A percentile compares a stretch with the other conserved stretches of the same genome.
Evolutionary conservation across 2,888 invertebrate species (phyloP).

Genomic region (Tetheella fluctuosa): DNA sequence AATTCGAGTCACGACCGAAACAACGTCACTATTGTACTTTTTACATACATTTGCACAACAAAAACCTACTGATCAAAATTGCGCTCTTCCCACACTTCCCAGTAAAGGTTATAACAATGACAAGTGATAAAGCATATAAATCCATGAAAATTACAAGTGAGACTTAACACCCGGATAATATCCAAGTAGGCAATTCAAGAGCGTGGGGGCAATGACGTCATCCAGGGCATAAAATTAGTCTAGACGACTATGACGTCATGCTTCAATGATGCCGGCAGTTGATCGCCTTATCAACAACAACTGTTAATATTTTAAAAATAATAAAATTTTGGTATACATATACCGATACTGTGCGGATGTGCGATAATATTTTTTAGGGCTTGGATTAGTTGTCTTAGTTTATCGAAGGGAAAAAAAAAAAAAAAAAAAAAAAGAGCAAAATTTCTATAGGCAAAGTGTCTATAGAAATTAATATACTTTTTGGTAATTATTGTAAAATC

Average conservation of each 20-base stretch:
- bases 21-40: neutral
- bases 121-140: neutral
- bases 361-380: no score
- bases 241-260: slow-evolving; percentile 61
- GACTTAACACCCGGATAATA: slow-evolving; percentile 8
- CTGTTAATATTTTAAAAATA: neutral
- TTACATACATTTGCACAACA: neutral
- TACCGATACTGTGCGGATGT: neutral
- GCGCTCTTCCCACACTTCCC: neutral
- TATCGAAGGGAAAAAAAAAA: neutral
- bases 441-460: no score
- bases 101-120: neutral
- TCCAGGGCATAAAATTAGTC: slow-evolving; percentile 53
- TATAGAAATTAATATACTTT: no score
- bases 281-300: slow-evolving; percentile 1
- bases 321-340: neutral
- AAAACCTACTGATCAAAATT: neutral
- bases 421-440: no score
- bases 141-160: slow-evolving; percentile 6
- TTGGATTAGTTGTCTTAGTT: neutral
- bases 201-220: slow-evolving; percentile 57
- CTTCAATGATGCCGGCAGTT: neutral
- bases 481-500: no score
- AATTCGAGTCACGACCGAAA: neutral
- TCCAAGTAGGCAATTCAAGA: slow-evolving; percentile 20